These are phyloP conservation scores for Sebastes minor DNA, from an alignment of 2,797 vertebrate species.

Conservation along the genomic window DNA sequence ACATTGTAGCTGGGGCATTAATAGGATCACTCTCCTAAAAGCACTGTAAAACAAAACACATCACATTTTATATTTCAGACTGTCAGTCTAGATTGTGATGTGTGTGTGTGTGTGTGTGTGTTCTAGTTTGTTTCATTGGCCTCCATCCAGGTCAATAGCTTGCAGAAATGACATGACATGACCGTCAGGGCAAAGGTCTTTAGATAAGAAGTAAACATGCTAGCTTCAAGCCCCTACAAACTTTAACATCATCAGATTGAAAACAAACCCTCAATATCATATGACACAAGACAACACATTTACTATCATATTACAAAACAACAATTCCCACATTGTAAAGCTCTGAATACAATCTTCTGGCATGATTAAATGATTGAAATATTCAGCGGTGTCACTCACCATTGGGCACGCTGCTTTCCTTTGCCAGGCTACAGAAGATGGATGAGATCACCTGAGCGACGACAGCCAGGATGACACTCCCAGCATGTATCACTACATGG, in stretches of 20 bases:
- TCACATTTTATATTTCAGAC: not conserved
- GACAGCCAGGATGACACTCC: constrained; percentile 48
- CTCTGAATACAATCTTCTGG: not conserved
- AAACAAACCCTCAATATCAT: no score
- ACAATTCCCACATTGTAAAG: no score
- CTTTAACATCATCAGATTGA: no score
- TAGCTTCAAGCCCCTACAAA: rapidly evolving
- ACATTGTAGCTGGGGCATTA: not conserved
- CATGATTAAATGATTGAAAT: not conserved
- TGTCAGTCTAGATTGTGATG: not conserved
- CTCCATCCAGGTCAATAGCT: not conserved
- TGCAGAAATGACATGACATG: not conserved
- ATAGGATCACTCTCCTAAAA: not conserved
- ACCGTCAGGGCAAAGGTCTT: constrained; percentile 33
- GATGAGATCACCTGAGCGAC: constrained; percentile 33
- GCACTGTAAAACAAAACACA: not conserved
- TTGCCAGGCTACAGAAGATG: constrained; percentile 31
- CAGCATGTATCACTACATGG: constrained; percentile 24
- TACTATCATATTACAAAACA: no score
- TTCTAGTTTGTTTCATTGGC: not conserved
- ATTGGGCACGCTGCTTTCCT: constrained; percentile 39
- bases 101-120: not conserved
- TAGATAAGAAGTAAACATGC: not conserved
- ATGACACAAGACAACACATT: no score
- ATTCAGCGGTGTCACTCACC: constrained; percentile 47